A percentile compares a stretch with the other conserved stretches of the same genome.
These are phyloP conservation scores for Elaphurus davidianus DNA, from an alignment of 2,113 vertebrate species.

Conservation along the genomic window DNA sequence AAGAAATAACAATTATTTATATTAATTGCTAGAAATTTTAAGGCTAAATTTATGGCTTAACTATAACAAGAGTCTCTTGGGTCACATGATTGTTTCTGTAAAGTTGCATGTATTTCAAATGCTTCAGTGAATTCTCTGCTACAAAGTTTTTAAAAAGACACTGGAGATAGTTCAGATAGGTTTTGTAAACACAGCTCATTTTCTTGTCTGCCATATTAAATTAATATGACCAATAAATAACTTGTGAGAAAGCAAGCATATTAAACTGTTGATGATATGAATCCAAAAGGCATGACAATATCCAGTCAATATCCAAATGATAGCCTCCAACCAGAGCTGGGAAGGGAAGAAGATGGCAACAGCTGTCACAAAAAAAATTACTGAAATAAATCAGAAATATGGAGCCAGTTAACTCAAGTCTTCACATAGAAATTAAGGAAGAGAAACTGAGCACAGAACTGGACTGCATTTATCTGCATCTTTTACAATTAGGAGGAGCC, in stretches of 20 bases:
- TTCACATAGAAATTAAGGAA: neutral
- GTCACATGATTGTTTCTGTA: neutral
- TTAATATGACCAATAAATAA: neutral
- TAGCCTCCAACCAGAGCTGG: neutral
- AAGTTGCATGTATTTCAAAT: neutral
- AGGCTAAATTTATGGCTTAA: neutral
- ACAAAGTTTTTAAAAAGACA: neutral
- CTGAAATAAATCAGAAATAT: neutral
- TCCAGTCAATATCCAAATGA: neutral
- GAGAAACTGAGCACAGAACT: neutral
- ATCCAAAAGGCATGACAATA: neutral
- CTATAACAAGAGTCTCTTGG: neutral
- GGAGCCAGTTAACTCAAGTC: neutral
- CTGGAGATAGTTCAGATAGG: neutral
- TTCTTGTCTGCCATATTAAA: neutral
- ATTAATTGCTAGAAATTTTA: neutral
- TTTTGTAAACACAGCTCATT: neutral
- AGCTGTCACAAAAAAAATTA: neutral
- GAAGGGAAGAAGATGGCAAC: neutral
- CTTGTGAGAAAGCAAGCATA: neutral
- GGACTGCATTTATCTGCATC: neutral
- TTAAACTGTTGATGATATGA: neutral
- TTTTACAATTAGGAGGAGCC: neutral
- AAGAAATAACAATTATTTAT: neutral
- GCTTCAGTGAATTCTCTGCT: neutral